Evolutionary conservation across 2,888 invertebrate species (phyloP), one percentile per base, ranked within the genome.

Genomic region (Serrognathus titanus): DNA sequence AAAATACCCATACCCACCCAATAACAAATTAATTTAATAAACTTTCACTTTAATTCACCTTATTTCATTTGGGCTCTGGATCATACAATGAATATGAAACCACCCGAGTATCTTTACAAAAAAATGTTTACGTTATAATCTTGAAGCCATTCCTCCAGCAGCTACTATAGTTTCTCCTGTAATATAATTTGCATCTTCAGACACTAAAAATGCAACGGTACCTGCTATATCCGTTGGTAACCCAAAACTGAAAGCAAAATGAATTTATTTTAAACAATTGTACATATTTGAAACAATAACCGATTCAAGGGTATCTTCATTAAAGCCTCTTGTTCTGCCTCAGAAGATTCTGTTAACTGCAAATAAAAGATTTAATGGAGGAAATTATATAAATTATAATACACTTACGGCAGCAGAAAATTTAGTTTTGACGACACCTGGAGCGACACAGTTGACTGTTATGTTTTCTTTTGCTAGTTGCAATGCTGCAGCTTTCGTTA

Each of bases 371-470:
- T 51, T 46, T 12, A 40, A 46, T 10, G 38, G n/a, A 36, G 16
- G 16, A 16, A 16, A 16, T 16, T 38, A 43, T 8, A 47, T 24
- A n/a, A 24, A 36, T 47, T 11, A 48, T 11, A 37, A 51, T 37
- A 12, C 39, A 53, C 83, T 83, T 82, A 92, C 90, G 48, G 87
- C 80, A 60, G 80, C 74, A 3, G 96, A 90, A 80, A 98, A 97
- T 71, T 90, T 92, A 0, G 97, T 98, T 68, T 88, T 83, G 47
- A 98, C 89, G 46, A 97, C 80, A 41, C 98, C 97, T 37, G 98
- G 97, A 13, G 95, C 94, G 37, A 98, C 83, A 68, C 91, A 90
- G 75, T 98, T 98, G 0, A 97, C 95, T 64, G 96, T 84, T 64
- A 98, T 95, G 64, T 94, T 93, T 61, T 90, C 88, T 7, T 79